Evolutionary conservation across 2,888 invertebrate genomes (phyloP).

Genomic region (Andrena bicolor): DNA sequence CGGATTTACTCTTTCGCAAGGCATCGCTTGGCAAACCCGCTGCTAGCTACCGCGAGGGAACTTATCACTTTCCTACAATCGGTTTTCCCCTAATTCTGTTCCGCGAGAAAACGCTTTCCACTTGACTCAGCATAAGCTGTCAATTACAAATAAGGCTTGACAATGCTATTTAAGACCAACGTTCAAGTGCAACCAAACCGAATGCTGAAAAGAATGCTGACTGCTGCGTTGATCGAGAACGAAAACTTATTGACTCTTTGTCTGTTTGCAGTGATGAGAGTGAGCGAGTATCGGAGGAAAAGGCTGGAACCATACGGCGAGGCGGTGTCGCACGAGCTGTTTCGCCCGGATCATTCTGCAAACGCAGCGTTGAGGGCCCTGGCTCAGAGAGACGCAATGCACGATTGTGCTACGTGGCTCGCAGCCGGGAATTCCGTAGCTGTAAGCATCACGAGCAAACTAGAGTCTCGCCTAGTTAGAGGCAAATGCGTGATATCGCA

Average conservation of each 20-base stretch:
- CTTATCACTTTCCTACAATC: not conserved
- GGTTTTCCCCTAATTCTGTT: not conserved
- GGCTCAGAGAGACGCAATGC: conserved; percentile 93
- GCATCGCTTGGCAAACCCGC: not conserved
- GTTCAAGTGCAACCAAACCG: not conserved
- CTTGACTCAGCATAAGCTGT: not conserved
- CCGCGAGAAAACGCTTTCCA: not conserved
- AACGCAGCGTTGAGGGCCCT: conserved; percentile 93
- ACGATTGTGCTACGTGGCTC: conserved; percentile 94
- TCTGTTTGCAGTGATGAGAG: conserved; percentile 92
- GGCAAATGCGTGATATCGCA: conserved; percentile 5
- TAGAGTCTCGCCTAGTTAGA: not conserved
- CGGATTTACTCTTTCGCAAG: conserved; percentile 3
- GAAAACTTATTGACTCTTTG: not conserved
- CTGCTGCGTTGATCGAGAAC: too few relatives aligned
- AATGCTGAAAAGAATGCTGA: too few relatives aligned
- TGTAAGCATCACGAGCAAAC: conserved; percentile 86
- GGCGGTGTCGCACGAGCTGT: conserved; percentile 93
- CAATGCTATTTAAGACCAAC: conserved; percentile 2
- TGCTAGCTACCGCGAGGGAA: not conserved
- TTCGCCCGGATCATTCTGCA: conserved; percentile 93
- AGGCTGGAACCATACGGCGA: conserved; percentile 90
- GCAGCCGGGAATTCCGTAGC: conserved; percentile 92
- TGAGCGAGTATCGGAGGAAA: conserved; percentile 95
- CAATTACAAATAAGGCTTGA: not conserved